Conservation (phyloP, 2,888 invertebrate species). For the Ophonus ardosiacus region DNA sequence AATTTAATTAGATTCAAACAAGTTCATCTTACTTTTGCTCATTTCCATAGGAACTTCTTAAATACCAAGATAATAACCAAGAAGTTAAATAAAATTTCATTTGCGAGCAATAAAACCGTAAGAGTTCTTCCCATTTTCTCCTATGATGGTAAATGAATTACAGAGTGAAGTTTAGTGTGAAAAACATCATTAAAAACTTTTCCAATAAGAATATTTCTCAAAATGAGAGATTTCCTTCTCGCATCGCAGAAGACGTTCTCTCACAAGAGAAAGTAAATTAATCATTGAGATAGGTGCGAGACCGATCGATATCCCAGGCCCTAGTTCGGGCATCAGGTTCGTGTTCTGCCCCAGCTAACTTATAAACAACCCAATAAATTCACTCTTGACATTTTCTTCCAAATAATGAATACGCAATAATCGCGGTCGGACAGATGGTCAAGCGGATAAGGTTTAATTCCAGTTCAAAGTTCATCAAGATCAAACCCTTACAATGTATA, state of each 20-base stretch:
- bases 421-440: background rate
- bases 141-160: background rate
- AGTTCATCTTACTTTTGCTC: background rate
- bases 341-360: background rate
- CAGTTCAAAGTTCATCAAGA: background rate
- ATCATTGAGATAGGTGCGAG: conserved; percentile 36
- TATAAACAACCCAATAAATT: conserved; percentile 17
- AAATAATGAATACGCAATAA: background rate
- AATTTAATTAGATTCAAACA: conserved; percentile 6
- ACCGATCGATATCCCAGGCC: conserved; percentile 37
- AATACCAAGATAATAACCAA: background rate
- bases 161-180: conserved; percentile 8
- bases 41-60: background rate
- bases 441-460: background rate
- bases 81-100: background rate
- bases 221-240: conserved; percentile 17
- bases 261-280: conserved; percentile 42
- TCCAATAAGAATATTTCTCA: conserved; percentile 40
- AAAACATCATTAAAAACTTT: conserved; percentile 39
- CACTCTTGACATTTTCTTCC: background rate
- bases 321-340: background rate
- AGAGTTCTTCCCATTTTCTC: background rate
- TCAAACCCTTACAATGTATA: background rate
- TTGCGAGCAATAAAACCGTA: conserved; percentile 15
- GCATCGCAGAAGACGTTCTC: background rate